phyloP scores from a whole-genome alignment of 2,888 invertebrate species.

The Acanthosoma haemorrhoidale region DNA sequence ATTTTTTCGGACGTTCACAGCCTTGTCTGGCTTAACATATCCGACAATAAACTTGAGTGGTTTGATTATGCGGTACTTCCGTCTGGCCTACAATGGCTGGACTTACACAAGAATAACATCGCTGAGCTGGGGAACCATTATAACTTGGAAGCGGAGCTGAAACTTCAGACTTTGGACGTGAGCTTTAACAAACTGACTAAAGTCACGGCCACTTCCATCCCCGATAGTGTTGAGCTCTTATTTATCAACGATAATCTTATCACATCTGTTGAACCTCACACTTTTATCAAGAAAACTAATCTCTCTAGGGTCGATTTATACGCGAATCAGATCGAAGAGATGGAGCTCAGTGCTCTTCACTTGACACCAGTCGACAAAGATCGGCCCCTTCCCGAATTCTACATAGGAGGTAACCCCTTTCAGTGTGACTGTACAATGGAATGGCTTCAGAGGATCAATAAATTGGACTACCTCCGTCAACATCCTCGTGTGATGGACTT shows the following conservation, averaged over 20 bases:
- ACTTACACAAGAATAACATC: constrained; percentile 81
- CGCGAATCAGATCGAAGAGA: constrained; percentile 82
- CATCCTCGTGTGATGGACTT: constrained; percentile 88
- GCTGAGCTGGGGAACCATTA: constrained; percentile 71
- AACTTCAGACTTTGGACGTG: constrained; percentile 78
- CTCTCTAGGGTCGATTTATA: constrained; percentile 86
- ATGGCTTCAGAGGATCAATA: constrained; percentile 88
- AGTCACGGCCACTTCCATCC: constrained; percentile 69
- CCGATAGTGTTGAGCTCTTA: constrained; percentile 76
- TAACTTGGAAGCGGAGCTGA: constrained; percentile 62
- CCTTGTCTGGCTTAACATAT: constrained; percentile 83
- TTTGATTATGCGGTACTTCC: constrained; percentile 86
- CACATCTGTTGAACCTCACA: constrained; percentile 76
- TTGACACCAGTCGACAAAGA: constrained; percentile 73
- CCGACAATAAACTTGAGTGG: constrained; percentile 81
- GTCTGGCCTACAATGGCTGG: constrained; percentile 76
- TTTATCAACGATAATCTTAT: constrained; percentile 87
- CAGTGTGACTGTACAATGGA: constrained; percentile 93
- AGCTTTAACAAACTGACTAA: constrained; percentile 81
- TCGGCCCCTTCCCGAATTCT: constrained; percentile 77
- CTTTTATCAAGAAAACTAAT: constrained; percentile 82
- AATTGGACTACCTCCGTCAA: constrained; percentile 72
- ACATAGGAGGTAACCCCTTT: constrained; percentile 89
- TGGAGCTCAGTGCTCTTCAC: constrained; percentile 78
- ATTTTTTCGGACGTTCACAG: constrained; percentile 77